phyloP scores from a whole-genome alignment of 2,888 invertebrate genomes.

The Gibbula magus region DNA sequence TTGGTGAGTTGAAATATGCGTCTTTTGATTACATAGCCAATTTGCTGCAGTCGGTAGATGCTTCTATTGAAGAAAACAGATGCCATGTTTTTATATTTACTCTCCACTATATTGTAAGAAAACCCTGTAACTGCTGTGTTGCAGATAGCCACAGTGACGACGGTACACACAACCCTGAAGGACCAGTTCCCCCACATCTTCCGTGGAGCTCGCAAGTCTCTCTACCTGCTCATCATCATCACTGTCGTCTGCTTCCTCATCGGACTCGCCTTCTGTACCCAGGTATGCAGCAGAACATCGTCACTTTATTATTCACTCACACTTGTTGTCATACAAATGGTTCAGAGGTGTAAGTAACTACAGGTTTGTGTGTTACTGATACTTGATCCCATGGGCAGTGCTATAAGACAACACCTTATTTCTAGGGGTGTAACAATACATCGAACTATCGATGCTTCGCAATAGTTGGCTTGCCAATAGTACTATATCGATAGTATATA shows the following conservation, averaged over 20 bases:
- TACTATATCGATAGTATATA: too few relatives aligned
- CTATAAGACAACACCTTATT: too few relatives aligned
- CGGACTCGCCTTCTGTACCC: slow-evolving; percentile 72
- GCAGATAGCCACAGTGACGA: slow-evolving; percentile 78
- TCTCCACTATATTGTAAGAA: too few relatives aligned
- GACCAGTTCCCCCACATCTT: slow-evolving; percentile 76
- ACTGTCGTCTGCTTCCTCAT: slow-evolving; percentile 71
- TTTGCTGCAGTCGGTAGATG: neutral
- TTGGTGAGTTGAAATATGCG: too few relatives aligned
- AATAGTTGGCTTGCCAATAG: too few relatives aligned
- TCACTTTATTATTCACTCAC: neutral
- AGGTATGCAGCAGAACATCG: slow-evolving; percentile 50
- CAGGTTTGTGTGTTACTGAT: too few relatives aligned
- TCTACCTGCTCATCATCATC: slow-evolving; percentile 71
- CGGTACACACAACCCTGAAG: slow-evolving; percentile 78
- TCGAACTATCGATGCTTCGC: too few relatives aligned
- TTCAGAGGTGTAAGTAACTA: too few relatives aligned
- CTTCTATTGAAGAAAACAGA: neutral
- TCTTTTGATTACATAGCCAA: neutral
- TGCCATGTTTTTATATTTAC: too few relatives aligned
- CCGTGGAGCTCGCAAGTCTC: slow-evolving; percentile 66
- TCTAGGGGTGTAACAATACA: too few relatives aligned
- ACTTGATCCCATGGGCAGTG: too few relatives aligned
- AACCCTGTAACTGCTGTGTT: slow-evolving; percentile 27
- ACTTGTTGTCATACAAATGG: too few relatives aligned